Evolutionary conservation across 2,113 vertebrate genomes (phyloP).

Genomic region (Prunella fulvescens): DNA sequence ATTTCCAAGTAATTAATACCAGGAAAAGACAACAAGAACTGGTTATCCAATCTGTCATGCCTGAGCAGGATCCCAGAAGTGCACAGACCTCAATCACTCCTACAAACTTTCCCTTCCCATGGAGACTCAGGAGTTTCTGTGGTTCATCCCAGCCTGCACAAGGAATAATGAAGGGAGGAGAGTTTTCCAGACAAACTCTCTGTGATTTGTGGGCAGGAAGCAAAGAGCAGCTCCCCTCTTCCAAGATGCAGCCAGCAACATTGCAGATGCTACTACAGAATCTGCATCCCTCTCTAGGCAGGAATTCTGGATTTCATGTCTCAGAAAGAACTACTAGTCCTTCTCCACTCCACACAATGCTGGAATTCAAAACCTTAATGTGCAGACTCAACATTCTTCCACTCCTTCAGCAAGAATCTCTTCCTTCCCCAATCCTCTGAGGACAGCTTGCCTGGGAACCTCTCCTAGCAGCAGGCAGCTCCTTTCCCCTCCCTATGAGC

Average conservation of each 20-base stretch:
- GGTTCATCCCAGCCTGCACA: not conserved
- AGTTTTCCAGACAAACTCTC: not conserved
- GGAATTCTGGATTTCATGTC: not conserved
- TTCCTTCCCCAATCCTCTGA: not conserved
- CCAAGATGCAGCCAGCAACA: not conserved
- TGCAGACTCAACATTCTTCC: not conserved
- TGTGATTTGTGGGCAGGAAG: not conserved
- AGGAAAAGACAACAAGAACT: not conserved
- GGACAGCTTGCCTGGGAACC: not conserved
- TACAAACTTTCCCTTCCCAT: not conserved
- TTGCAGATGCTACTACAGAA: not conserved
- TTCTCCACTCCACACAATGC: not conserved
- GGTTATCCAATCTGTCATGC: not conserved
- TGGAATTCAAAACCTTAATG: not conserved
- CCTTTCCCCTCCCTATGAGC: not conserved
- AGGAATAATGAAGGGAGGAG: not conserved
- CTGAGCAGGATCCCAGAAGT: not conserved
- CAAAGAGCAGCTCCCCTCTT: not conserved
- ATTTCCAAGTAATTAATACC: not conserved
- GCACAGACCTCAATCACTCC: not conserved
- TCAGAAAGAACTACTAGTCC: not conserved
- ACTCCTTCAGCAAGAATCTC: not conserved
- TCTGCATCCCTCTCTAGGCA: not conserved
- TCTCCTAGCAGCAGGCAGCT: not conserved
- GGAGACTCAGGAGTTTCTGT: not conserved